Conservation (phyloP, 2,113 vertebrate genomes). For the Cathartes aura region DNA sequence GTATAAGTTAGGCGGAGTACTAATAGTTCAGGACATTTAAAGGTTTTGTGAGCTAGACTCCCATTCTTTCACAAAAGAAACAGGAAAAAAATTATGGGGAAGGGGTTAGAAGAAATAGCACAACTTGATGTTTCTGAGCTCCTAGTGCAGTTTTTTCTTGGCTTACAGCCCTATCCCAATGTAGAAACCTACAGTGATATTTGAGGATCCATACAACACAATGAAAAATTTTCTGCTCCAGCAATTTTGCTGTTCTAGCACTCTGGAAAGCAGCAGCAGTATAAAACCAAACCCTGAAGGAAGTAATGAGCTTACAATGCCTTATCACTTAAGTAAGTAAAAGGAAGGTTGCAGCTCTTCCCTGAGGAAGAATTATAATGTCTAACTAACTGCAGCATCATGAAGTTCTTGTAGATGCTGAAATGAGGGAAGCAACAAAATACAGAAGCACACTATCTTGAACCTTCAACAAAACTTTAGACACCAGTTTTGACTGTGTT, state of each 20-base stretch:
- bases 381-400: not conserved
- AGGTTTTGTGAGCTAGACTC: not conserved
- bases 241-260: not conserved
- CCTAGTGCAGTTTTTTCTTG: not conserved
- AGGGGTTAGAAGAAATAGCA: not conserved
- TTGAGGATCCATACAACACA: not conserved
- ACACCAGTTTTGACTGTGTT: not conserved
- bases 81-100: not conserved
- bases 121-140: not conserved
- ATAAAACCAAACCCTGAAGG: not conserved
- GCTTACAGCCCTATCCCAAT: not conserved
- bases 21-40: not conserved
- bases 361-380: not conserved
- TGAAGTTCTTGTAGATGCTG: not conserved
- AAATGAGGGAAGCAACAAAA: not conserved
- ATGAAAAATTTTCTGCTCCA: not conserved
- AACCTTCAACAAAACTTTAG: not conserved
- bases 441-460: not conserved
- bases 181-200: not conserved
- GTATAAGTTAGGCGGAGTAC: not conserved
- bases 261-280: not conserved
- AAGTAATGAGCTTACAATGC: not conserved
- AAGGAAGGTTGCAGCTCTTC: not conserved
- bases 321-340: not conserved
- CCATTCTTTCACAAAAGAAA: not conserved